phyloP scores from a whole-genome alignment of 2,113 vertebrate genomes.

The Pitta sordida region DNA sequence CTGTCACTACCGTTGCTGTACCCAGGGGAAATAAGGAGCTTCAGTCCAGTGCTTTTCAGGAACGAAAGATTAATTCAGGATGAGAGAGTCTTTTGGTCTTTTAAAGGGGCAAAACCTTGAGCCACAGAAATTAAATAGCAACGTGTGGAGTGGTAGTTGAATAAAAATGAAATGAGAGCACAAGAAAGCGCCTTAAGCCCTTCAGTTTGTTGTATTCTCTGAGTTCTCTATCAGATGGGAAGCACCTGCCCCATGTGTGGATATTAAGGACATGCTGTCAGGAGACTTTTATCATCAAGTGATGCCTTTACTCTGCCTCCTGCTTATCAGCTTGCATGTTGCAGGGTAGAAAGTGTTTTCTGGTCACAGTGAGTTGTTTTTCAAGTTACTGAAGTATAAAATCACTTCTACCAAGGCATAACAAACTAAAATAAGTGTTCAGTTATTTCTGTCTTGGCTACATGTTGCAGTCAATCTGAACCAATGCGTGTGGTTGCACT shows the following conservation, averaged over 20 bases:
- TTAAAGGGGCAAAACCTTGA: background rate
- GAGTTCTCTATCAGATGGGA: background rate
- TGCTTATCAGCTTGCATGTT: background rate
- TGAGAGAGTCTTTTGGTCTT: background rate
- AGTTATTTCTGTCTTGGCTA: background rate
- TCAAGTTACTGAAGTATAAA: background rate
- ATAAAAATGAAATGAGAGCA: background rate
- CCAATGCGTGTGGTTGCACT: background rate
- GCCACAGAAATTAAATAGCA: background rate
- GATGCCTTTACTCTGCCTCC: background rate
- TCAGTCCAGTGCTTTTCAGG: constrained; percentile 6
- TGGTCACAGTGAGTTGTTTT: background rate
- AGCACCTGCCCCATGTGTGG: background rate
- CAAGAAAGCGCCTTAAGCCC: background rate
- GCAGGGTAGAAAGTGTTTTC: background rate
- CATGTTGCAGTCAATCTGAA: background rate
- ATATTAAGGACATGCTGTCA: background rate
- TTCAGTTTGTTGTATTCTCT: background rate
- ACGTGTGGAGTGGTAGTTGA: background rate
- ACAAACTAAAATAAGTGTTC: background rate
- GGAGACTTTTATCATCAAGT: background rate
- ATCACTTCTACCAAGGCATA: background rate
- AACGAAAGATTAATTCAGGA: background rate
- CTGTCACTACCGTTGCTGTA: background rate
- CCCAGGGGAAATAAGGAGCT: background rate